Conservation (phyloP, 2,888 invertebrate species). For the Acanthosoma haemorrhoidale region DNA sequence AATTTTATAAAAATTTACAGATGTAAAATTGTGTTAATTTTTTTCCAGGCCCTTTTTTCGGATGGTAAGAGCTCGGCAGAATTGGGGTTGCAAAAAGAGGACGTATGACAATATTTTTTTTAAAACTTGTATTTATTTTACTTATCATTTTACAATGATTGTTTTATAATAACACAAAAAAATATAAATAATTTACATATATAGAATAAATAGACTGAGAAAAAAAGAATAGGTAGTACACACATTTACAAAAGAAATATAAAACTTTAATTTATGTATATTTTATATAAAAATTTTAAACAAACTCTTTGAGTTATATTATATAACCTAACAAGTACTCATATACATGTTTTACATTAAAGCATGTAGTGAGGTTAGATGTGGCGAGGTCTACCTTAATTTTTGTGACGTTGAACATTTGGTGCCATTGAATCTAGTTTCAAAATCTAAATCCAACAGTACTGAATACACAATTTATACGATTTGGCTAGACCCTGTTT, state of each 20-base stretch:
- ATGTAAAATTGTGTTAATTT: too few relatives aligned
- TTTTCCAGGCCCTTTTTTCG: background rate
- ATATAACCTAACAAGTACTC: background rate
- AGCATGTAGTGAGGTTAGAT: too few relatives aligned
- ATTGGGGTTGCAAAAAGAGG: background rate
- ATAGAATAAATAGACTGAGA: background rate
- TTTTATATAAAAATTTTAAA: background rate
- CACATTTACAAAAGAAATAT: background rate
- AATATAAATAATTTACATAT: conserved; percentile 7
- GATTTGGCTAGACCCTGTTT: too few relatives aligned
- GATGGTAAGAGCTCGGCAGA: background rate
- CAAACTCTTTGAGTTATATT: background rate
- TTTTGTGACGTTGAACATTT: too few relatives aligned
- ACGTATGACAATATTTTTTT: background rate
- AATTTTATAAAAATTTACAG: too few relatives aligned
- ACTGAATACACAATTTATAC: too few relatives aligned
- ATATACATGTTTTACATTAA: background rate
- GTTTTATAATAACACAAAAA: background rate
- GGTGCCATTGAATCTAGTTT: too few relatives aligned
- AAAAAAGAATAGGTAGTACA: background rate
- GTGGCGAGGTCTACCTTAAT: too few relatives aligned
- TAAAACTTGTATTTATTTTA: conserved; percentile 4
- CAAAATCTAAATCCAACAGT: too few relatives aligned
- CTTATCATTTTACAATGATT: background rate
- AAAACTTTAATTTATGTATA: background rate